Percentiles rank a stretch among this genome's conserved stretches.
Evolutionary conservation across 2,797 vertebrate genomes (phyloP).

Genomic region (Somateria mollissima): DNA sequence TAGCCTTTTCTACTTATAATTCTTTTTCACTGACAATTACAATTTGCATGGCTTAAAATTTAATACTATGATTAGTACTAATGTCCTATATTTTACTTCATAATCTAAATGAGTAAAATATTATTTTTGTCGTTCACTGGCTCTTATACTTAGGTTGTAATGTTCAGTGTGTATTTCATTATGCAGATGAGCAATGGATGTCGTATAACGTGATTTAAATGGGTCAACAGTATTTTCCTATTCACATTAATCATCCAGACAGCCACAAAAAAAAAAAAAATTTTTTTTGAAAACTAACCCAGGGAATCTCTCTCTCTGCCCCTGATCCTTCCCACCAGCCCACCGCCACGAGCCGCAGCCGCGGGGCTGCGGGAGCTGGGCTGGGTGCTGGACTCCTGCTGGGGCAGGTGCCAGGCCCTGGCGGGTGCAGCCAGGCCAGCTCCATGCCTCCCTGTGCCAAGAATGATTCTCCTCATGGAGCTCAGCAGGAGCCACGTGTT

Average conservation of each 20-base stretch:
- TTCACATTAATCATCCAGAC: constrained; percentile 81
- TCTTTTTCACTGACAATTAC: constrained; percentile 75
- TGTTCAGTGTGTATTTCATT: constrained; percentile 77
- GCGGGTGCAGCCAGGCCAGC: neutral
- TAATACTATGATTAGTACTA: constrained; percentile 75
- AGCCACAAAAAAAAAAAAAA: constrained; percentile 22
- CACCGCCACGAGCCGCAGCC: neutral
- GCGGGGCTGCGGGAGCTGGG: neutral
- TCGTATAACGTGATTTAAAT: constrained; percentile 81
- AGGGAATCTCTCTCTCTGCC: constrained; percentile 63
- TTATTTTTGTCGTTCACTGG: constrained; percentile 75
- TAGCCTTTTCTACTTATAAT: constrained; percentile 69
- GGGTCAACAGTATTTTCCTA: constrained; percentile 83
- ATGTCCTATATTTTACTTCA: constrained; percentile 76
- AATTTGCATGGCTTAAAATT: constrained; percentile 75
- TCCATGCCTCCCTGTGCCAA: neutral
- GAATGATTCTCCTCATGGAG: neutral
- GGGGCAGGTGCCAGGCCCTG: neutral
- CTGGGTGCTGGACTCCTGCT: neutral
- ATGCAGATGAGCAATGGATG: constrained; percentile 79
- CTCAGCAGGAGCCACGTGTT: constrained; percentile 48
- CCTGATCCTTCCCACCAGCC: neutral
- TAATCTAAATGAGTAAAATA: constrained; percentile 77
- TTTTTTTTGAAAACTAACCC: constrained; percentile 58
- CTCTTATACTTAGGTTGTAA: constrained; percentile 67